A percentile compares a stretch with the other conserved stretches of the same genome.
Evolutionary conservation across 2,797 vertebrate species (phyloP).

Genomic region (Sebastolobus alascanus): DNA sequence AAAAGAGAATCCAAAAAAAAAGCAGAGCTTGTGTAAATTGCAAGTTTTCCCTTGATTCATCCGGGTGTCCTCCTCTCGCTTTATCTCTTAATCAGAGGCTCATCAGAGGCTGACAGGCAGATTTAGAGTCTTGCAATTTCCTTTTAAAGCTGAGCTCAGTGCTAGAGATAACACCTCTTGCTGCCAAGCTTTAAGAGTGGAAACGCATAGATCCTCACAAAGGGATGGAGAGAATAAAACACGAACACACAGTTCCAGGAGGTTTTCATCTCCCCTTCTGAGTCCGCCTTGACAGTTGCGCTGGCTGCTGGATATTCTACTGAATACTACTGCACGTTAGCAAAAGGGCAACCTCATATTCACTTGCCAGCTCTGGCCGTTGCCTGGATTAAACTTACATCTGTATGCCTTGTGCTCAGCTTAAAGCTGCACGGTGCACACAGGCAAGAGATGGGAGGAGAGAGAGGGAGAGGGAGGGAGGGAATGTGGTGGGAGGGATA

Average conservation of each 20-base stretch:
- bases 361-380: conserved; percentile 63
- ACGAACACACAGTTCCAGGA: conserved; percentile 57
- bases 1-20: conserved; percentile 12
- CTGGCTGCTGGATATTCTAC: conserved; percentile 53
- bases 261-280: conserved; percentile 65
- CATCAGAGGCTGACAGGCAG: conserved; percentile 54
- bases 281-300: conserved; percentile 59
- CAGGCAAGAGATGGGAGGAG: conserved; percentile 64
- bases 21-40: not conserved
- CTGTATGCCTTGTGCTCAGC: conserved; percentile 71
- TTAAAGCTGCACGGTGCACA: conserved; percentile 70
- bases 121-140: conserved; percentile 69
- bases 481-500: conserved; percentile 77
- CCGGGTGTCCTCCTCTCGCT: conserved; percentile 36
- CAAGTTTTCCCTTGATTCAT: conserved; percentile 56
- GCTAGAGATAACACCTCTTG: conserved; percentile 64
- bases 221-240: conserved; percentile 58
- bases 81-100: conserved; percentile 54
- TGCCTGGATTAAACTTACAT: conserved; percentile 84
- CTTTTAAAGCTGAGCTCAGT: conserved; percentile 68
- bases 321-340: conserved; percentile 57
- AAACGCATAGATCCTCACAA: conserved; percentile 71
- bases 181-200: conserved; percentile 56
- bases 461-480: conserved; percentile 46
- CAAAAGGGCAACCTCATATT: conserved; percentile 64